These are phyloP conservation scores for Ochropleura leucogaster DNA, from an alignment of 2,888 invertebrate species.

Conservation along the genomic window DNA sequence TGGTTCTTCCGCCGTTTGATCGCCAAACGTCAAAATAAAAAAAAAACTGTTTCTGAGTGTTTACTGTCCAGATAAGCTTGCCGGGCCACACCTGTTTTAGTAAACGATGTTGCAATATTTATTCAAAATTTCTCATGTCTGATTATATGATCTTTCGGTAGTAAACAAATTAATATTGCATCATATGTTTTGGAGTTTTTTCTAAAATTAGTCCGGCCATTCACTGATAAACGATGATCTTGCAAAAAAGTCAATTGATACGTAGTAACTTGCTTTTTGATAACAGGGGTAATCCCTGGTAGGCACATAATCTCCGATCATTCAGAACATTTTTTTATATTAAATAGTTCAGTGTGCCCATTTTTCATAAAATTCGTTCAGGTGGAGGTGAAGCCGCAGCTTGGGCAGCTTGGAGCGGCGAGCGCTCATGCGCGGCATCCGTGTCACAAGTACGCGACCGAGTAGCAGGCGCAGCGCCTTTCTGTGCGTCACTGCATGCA, in stretches of 20 bases:
- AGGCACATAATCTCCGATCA: background rate
- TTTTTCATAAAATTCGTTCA: background rate
- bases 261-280: slow-evolving; percentile 6
- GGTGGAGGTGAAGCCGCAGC: slow-evolving; percentile 85
- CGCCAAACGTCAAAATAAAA: slow-evolving; percentile 6
- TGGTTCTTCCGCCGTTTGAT: background rate
- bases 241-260: background rate
- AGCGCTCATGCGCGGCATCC: slow-evolving; percentile 76
- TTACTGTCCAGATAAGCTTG: slow-evolving; percentile 24
- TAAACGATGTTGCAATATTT: slow-evolving; percentile 46
- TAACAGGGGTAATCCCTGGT: background rate
- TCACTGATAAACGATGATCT: background rate
- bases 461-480: slow-evolving; percentile 86
- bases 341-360: background rate
- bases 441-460: slow-evolving; percentile 78
- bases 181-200: slow-evolving; percentile 15
- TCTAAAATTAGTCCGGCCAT: slow-evolving; percentile 8
- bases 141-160: slow-evolving; percentile 4
- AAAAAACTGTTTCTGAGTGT: background rate
- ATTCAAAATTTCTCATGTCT: slow-evolving; percentile 33
- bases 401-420: slow-evolving; percentile 87
- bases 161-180: slow-evolving; percentile 31
- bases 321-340: background rate
- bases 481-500: slow-evolving; percentile 93
- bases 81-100: slow-evolving; percentile 6